These are phyloP conservation scores for Crocidura indochinensis DNA, from an alignment of 2,797 vertebrate species.

Conservation along the genomic window DNA sequence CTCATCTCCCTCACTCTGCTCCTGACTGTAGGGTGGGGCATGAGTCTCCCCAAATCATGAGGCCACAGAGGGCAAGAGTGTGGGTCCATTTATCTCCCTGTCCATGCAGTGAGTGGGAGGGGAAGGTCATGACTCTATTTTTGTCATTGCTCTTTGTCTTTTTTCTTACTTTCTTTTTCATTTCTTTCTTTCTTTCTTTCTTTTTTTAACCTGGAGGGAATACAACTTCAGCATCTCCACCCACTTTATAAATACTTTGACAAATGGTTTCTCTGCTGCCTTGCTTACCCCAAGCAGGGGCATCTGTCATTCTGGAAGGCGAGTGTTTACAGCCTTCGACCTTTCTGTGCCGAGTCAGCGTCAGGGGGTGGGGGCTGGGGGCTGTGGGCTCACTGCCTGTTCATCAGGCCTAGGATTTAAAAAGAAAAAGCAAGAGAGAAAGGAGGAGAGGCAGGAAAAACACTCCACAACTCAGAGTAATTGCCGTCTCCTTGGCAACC, in stretches of 20 bases:
- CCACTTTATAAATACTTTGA: slow-evolving; percentile 88
- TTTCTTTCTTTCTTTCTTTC: slow-evolving; percentile 47
- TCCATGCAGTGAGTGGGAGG: neutral
- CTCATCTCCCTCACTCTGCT: neutral
- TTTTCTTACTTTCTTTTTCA: slow-evolving; percentile 5
- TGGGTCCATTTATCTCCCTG: neutral
- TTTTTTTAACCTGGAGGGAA: slow-evolving; percentile 82
- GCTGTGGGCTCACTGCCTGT: slow-evolving; percentile 72
- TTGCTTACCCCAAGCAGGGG: slow-evolving; percentile 88
- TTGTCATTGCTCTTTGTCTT: slow-evolving; percentile 63
- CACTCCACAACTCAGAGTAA: slow-evolving; percentile 86
- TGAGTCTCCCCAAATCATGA: neutral
- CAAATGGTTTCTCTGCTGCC: slow-evolving; percentile 87
- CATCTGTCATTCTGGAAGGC: slow-evolving; percentile 90
- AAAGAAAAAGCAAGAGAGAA: neutral
- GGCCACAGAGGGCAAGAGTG: neutral
- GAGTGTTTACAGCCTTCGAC: slow-evolving; percentile 89
- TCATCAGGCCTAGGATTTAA: slow-evolving; percentile 82
- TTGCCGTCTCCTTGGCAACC: slow-evolving; percentile 88
- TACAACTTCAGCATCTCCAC: slow-evolving; percentile 86
- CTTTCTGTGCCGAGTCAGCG: slow-evolving; percentile 90
- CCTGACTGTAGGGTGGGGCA: neutral
- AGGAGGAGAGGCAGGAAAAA: neutral
- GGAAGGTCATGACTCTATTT: slow-evolving; percentile 69
- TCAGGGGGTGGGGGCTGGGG: slow-evolving; percentile 81